Conservation (phyloP, 92 coral and sea anemone species). For the Isaurus tuberculatus region DNA sequence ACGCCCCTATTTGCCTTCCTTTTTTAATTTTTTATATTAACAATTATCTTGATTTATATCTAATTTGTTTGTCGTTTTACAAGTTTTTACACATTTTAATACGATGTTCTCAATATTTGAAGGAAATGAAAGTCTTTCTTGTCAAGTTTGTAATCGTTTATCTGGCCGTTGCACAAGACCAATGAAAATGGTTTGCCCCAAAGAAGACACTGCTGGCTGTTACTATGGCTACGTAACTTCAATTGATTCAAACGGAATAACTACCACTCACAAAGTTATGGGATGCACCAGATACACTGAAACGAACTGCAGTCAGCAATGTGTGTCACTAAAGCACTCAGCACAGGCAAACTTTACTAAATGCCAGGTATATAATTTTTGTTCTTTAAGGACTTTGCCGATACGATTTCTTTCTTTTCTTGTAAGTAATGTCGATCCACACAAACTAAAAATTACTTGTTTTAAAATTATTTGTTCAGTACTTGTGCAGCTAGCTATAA, state of each 20-base stretch:
- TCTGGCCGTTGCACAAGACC: constrained; percentile 5
- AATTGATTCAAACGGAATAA: neutral
- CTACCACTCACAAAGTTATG: neutral
- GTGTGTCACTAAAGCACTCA: neutral
- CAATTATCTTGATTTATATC: too few relatives aligned
- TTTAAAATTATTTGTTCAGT: too few relatives aligned
- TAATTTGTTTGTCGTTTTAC: too few relatives aligned
- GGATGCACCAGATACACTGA: neutral
- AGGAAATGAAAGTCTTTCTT: constrained; percentile 6
- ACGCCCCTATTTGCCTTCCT: too few relatives aligned
- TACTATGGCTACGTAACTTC: constrained; percentile 17
- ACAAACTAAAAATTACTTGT: too few relatives aligned
- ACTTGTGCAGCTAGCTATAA: too few relatives aligned
- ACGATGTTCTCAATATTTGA: neutral
- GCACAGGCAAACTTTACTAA: neutral
- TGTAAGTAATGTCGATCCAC: too few relatives aligned
- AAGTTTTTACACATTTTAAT: neutral
- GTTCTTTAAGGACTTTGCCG: too few relatives aligned
- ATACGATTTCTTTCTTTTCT: too few relatives aligned
- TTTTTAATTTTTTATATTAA: too few relatives aligned
- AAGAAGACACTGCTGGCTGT: constrained; percentile 4
- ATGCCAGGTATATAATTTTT: constrained; percentile 28
- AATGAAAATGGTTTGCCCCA: neutral
- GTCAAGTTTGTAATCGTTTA: neutral
- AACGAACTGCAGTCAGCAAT: constrained; percentile 25